These are phyloP conservation scores for Nephrotoma guestfalica DNA, from an alignment of 2,888 invertebrate genomes.

Conservation along the genomic window DNA sequence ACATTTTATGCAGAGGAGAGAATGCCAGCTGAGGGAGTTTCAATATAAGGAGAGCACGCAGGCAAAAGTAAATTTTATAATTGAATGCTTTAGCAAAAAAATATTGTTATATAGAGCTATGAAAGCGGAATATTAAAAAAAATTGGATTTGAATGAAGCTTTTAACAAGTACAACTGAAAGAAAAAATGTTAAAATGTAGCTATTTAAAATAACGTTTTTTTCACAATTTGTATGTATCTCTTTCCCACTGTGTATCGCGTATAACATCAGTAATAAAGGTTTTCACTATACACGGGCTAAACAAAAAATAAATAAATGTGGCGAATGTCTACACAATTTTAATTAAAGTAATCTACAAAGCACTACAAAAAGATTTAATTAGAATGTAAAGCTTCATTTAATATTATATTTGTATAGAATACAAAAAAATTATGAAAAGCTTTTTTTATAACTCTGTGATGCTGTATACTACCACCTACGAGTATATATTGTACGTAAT, in stretches of 20 bases:
- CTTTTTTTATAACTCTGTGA: background rate
- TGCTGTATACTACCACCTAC: background rate
- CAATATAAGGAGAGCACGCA: background rate
- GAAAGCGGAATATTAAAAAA: background rate
- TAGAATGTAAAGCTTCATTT: background rate
- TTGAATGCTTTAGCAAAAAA: background rate
- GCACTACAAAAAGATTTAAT: background rate
- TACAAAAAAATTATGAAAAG: background rate
- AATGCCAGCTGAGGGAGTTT: background rate
- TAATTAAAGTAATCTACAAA: background rate
- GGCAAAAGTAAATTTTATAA: background rate
- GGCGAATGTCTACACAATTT: background rate
- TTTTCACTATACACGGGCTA: background rate
- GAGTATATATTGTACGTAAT: background rate
- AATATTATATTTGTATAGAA: background rate
- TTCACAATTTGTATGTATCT: background rate
- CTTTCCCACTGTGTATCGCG: background rate
- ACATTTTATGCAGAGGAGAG: background rate
- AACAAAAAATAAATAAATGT: background rate
- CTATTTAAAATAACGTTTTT: background rate
- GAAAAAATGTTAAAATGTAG: background rate
- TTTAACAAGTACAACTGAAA: background rate
- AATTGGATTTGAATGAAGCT: background rate
- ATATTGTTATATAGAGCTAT: background rate
- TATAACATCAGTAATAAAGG: background rate